Evolutionary conservation across 1,140 invertebrate species (phyloP).

Genomic region (Antheraea mylitta): DNA sequence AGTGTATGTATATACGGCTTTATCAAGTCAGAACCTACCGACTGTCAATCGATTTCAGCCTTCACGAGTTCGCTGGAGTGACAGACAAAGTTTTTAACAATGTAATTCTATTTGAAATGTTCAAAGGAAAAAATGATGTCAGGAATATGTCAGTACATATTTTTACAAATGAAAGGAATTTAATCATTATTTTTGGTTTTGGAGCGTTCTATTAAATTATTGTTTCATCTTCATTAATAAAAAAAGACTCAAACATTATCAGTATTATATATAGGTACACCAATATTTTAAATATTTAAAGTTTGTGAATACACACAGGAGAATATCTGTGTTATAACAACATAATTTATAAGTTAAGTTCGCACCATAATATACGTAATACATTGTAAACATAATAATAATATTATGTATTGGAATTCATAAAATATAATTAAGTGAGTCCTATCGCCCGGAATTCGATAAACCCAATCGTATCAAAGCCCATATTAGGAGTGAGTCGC

Average conservation of each 20-base stretch:
- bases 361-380: neutral
- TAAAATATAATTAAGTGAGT: constrained; percentile 27
- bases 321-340: constrained; percentile 23
- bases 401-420: constrained; percentile 15
- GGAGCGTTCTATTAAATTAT: too few species aligned
- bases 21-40: constrained; percentile 31
- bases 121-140: constrained; percentile 44
- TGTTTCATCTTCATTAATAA: too few species aligned
- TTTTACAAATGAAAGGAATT: too few species aligned
- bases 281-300: too few species aligned
- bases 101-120: constrained; percentile 61
- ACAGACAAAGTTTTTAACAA: constrained; percentile 60
- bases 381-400: constrained; percentile 1
- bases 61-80: constrained; percentile 44
- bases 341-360: constrained; percentile 13
- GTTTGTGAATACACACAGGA: too few species aligned
- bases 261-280: too few species aligned
- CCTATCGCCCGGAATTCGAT: constrained; percentile 29
- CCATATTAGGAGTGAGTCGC: constrained; percentile 31
- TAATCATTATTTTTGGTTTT: too few species aligned
- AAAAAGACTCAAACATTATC: too few species aligned
- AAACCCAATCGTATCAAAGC: constrained; percentile 42
- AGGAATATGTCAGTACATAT: neutral
- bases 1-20: constrained; percentile 3
- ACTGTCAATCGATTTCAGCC: constrained; percentile 48